Evolutionary conservation across 2,113 vertebrate genomes (phyloP).

Genomic region (Uria aalge): DNA sequence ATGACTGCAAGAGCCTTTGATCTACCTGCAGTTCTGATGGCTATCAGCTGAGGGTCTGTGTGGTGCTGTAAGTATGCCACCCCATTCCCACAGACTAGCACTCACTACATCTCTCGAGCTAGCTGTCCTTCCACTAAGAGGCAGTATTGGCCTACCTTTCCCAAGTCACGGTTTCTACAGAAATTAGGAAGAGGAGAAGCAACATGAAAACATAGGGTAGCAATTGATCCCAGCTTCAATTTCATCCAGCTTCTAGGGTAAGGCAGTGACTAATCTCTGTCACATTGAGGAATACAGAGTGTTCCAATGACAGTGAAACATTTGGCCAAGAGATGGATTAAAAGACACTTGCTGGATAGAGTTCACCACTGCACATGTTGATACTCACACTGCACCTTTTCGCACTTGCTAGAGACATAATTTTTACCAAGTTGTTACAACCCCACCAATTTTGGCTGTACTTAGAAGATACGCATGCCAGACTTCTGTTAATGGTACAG

Average conservation of each 20-base stretch:
- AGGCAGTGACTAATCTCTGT: neutral
- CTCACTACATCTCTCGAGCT: neutral
- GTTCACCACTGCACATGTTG: neutral
- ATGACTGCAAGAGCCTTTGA: neutral
- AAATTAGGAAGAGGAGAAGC: neutral
- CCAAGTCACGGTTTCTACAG: neutral
- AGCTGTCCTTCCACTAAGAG: conserved; percentile 10
- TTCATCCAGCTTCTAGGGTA: neutral
- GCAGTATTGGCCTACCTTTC: neutral
- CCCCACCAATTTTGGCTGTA: neutral
- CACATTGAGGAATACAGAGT: neutral
- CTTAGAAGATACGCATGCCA: neutral
- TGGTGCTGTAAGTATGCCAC: rapidly evolving
- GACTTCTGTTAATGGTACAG: neutral
- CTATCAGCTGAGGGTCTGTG: neutral
- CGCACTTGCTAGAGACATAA: neutral
- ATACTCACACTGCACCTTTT: neutral
- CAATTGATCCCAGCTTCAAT: neutral
- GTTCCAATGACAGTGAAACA: neutral
- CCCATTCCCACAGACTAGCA: neutral
- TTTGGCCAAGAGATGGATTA: neutral
- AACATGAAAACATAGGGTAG: neutral
- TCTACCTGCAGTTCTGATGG: neutral
- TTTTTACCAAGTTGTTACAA: neutral
- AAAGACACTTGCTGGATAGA: neutral